Evolutionary conservation across 2,113 vertebrate genomes (phyloP).

Genomic region (Gopherus evgoodei): DNA sequence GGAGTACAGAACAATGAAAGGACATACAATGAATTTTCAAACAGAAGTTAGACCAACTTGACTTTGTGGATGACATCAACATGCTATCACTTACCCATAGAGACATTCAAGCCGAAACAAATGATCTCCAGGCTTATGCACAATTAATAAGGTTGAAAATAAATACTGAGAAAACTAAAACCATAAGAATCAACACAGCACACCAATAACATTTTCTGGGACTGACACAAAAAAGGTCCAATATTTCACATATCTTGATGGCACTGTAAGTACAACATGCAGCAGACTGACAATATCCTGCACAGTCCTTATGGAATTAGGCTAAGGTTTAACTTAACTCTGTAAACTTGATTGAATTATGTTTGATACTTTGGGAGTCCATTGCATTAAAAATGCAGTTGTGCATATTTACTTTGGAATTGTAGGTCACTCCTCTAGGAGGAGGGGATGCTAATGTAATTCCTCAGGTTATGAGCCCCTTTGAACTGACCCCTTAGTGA

Average conservation of each 20-base stretch:
- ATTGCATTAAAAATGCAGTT: neutral
- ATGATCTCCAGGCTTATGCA: neutral
- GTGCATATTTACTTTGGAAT: neutral
- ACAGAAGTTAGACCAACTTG: neutral
- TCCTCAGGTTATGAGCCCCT: neutral
- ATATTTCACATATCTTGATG: neutral
- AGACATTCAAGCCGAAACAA: neutral
- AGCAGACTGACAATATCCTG: neutral
- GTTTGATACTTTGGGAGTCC: neutral
- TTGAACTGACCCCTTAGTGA: neutral
- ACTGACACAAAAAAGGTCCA: neutral
- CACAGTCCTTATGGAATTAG: neutral
- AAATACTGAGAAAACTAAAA: neutral
- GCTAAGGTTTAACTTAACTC: neutral
- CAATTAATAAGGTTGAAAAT: neutral
- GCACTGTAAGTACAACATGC: neutral
- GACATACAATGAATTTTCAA: neutral
- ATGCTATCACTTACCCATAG: neutral
- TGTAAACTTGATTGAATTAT: neutral
- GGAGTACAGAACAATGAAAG: neutral
- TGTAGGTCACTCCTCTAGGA: neutral
- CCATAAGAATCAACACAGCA: neutral
- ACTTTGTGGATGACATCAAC: neutral
- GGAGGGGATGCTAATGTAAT: neutral
- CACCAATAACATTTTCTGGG: neutral